Base-by-base conservation (phyloP, 2,797 vertebrate species). In the Arrhamphus sclerolepis region DNA sequence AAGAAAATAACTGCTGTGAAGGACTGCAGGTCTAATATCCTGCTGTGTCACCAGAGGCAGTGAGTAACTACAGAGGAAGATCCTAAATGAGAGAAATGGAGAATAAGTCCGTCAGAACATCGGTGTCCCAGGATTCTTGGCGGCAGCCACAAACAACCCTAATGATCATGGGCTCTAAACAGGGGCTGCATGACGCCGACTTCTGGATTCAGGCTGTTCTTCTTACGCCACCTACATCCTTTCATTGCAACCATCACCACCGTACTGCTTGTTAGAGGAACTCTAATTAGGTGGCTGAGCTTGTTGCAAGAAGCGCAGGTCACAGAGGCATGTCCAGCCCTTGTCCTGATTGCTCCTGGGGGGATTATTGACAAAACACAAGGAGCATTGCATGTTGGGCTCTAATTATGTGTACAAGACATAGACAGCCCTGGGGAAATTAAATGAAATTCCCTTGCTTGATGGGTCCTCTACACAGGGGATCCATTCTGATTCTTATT, bases 371-470 rank as follows among this genome's bases (percentile, higher is more conserved):
- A 96, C 94, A 96, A 96, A 92, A 95, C 94, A 94, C 94, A 93
- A 93, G 92, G 89, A 94, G 93, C 92, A 91, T 92, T 95, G 93
- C 95, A 92, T 94, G 93, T 93, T 94, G 93, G 94, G 91, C 94
- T 95, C 94, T 97, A 97, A 97, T 97, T 97, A 97, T 96, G 95
- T 95, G 94, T 97, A 97, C 93, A 95, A 96, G 95, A 94, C 95
- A 94, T 92, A 90, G 89, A 91, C 87, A 91, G 92, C 97, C 95
- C 94, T 71, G 88, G 96, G 96, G 96, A 98, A 98, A 98, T 98
- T 97, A 97, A 97, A 95, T 94, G 93, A 94, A 95, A 96, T 97
- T 95, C 95, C 95, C 95, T 89, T 94, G 93, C 93, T 95, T 94
- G 95, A 96, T 95, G 82, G 94, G 93, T 93, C 82, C 84, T 82